phyloP scores from a whole-genome alignment of 1,140 invertebrate species.

The Dinoponera quadriceps region DNA sequence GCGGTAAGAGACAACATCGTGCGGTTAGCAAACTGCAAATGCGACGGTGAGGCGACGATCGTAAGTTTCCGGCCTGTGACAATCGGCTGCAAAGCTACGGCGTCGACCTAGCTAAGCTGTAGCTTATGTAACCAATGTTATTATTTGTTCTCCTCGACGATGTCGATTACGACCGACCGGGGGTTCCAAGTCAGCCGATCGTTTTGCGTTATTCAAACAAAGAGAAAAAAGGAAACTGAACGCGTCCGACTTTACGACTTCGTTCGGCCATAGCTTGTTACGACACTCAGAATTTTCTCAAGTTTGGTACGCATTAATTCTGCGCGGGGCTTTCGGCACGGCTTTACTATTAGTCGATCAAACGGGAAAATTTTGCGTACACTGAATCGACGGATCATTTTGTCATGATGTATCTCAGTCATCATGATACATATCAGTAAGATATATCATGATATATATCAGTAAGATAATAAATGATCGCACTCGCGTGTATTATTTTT shows the following conservation, averaged over 20 bases:
- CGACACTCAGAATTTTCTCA: slow-evolving; percentile 13
- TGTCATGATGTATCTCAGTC: too few species aligned
- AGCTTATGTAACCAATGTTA: slow-evolving; percentile 15
- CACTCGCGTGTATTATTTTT: too few species aligned
- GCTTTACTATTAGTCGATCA: not conserved
- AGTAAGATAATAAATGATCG: too few species aligned
- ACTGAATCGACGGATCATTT: too few species aligned
- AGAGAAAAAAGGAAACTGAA: slow-evolving; percentile 7
- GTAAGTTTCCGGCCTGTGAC: not conserved
- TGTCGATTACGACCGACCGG: not conserved
- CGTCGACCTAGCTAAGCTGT: not conserved
- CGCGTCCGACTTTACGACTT: slow-evolving; percentile 12
- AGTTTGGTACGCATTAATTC: not conserved
- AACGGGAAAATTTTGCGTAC: not conserved
- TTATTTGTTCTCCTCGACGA: slow-evolving; percentile 2
- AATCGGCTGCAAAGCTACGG: not conserved
- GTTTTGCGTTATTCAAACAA: slow-evolving; percentile 26
- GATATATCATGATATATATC: too few species aligned
- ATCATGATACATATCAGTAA: too few species aligned
- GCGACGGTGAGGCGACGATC: too few species aligned
- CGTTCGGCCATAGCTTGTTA: not conserved
- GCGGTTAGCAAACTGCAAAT: not conserved
- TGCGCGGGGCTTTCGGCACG: not conserved
- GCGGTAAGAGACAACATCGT: too few species aligned
- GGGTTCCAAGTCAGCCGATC: not conserved